Conservation (phyloP, 2,113 vertebrate genomes). For the Chaenocephalus aceratus region DNA sequence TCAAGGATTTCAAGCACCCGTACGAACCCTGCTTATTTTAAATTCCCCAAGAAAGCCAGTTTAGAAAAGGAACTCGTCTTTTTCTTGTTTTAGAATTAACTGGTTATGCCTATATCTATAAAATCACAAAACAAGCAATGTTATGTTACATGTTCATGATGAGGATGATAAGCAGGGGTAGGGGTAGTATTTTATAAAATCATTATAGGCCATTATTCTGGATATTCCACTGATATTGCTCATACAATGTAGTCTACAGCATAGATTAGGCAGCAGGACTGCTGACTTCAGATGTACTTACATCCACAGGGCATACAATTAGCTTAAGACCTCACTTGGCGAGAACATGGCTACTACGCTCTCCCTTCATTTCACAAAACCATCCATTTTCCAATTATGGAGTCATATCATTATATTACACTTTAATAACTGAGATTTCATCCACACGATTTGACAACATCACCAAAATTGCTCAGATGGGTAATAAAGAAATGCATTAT, state of each 20-base stretch:
- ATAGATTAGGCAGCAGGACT: slow-evolving; percentile 33
- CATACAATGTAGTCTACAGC: slow-evolving; percentile 14
- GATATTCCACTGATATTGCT: slow-evolving; percentile 14
- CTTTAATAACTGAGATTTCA: slow-evolving; percentile 64
- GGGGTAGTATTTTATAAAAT: slow-evolving; percentile 12
- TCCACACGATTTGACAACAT: slow-evolving; percentile 58
- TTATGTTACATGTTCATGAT: neutral
- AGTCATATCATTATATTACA: slow-evolving; percentile 66
- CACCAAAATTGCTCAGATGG: slow-evolving; percentile 34
- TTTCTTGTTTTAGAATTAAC: neutral
- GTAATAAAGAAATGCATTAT: slow-evolving; percentile 41
- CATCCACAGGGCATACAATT: slow-evolving; percentile 49
- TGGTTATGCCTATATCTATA: neutral
- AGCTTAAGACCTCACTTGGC: slow-evolving; percentile 53
- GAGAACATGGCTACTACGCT: slow-evolving; percentile 24
- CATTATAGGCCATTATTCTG: slow-evolving; percentile 9
- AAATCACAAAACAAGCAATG: neutral
- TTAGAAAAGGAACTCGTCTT: no score
- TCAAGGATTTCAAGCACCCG: no score
- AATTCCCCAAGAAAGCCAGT: no score
- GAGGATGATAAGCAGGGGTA: neutral
- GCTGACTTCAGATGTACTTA: slow-evolving; percentile 62
- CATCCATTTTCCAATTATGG: slow-evolving; percentile 58
- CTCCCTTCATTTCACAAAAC: slow-evolving; percentile 58
- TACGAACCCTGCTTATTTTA: no score